Evolutionary conservation across 2,113 vertebrate genomes (phyloP), one percentile per base, ranked within the genome.

Genomic region (Sceloporus undulatus): DNA sequence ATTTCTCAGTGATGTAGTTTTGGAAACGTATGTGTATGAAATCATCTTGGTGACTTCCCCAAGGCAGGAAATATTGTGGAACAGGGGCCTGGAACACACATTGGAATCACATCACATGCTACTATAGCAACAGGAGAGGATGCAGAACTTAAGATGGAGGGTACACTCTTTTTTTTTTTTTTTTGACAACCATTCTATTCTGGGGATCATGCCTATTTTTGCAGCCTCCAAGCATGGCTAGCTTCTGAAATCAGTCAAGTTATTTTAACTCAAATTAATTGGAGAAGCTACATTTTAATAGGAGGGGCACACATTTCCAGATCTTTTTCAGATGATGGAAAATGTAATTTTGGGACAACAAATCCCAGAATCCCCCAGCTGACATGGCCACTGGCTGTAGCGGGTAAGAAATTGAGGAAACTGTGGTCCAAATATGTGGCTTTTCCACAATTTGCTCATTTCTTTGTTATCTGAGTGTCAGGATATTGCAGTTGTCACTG

Each of bases 61-160:
- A 18, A 1, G 14, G 23, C 40, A 76, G 11, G 25, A 40, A 59
- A 38, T 48, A n/a, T n/a, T 66, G 71, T 34, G 59, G 40, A 82
- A 18, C 4, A 7, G 38, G 2, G 34, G 29, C 4, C 23, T 19
- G 27, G 68, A 29, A 81, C 34, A 14, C 29, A 11, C 6, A 27
- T 34, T 9, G n/a, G 68, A 10, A 75, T 65, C 70, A 75, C 16
- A 9, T 7, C 56, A 48, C 25, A 10, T 48, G 52, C 21, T 62
- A 62, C 38, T 11, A 48, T 87, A 42, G 70, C 25, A 81, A 38
- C 34, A 59, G 85, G 68, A 48, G 25, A 81, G 19, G 85, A 84
- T 6, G 4, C 3, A 42, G 48, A 18, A 54, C 1, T 0, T 74
- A 66, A n/a, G 8, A 21, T 80, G 34, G 9, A 4, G 21, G 78